Base-by-base conservation (phyloP, 2,113 vertebrate genomes). In the Rhinogobius similis region DNA sequence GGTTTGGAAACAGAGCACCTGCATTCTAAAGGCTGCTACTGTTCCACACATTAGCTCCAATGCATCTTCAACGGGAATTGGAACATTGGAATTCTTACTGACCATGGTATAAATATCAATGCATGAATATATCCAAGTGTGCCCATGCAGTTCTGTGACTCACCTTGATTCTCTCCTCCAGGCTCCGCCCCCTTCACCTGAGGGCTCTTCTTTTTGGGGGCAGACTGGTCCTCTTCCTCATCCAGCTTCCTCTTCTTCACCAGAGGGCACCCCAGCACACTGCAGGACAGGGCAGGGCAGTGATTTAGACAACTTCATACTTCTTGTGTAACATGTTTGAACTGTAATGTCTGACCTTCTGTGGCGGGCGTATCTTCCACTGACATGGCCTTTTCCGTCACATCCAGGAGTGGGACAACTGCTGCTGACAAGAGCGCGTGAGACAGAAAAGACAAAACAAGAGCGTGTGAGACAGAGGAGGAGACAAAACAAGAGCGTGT, bases 371-470 rank as follows among this genome's bases (percentile, higher is more conserved):
- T 99, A 98, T 89, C 97, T 95, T 75, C 96, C 96, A 79, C 96
- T 96, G 78, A 96, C 94, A 1, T 99, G 97, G 72, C 97, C 97
- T 76, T 95, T 96, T 81, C 97, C 97, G 0, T 96, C 95, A 83
- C 97, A 99, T 86, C 97, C 97, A 62, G 96, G 96, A 16, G 96
- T 99, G 32, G 97, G 96, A 86, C 97, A 99, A 92, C 95, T 99
- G 88, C 73, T 83, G 62, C 70, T 73, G 78, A 81, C 32, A 67
- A 63, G 20, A 21, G 77, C 48, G 43, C 0, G 44, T 13, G 26
- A 78, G 3, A 52, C 16, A 27, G 72, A n/a, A n/a, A n/a, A n/a
- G n/a, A n/a, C n/a, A n/a, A 2, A 67, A 39, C 1, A 5, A 16
- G 43, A 18, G 4, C 4, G 14, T 16, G 14, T 16, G 14, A 18